Conservation (phyloP, 2,797 vertebrate species). For the Myotis vivesi region DNA sequence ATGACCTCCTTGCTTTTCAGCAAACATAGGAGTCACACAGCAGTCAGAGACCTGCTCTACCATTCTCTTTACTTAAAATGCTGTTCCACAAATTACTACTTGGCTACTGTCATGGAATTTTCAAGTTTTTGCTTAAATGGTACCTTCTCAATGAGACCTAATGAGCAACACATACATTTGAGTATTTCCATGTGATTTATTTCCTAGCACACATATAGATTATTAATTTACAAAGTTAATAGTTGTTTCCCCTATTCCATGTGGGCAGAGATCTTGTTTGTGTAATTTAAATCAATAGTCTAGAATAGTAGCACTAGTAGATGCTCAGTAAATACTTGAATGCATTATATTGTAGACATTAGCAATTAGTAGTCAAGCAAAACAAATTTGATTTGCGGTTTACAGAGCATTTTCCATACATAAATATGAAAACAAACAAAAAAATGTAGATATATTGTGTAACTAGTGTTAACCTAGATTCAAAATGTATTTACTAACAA, state of each 20-base stretch:
- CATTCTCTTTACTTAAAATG: neutral
- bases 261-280: neutral
- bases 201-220: neutral
- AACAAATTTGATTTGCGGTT: neutral
- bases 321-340: neutral
- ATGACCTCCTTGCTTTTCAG: neutral
- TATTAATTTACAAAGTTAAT: neutral
- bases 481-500: constrained; percentile 15
- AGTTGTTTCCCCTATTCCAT: neutral
- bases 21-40: neutral
- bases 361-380: neutral
- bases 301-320: neutral
- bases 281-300: neutral
- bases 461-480: neutral
- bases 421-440: neutral
- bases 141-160: neutral
- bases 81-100: neutral
- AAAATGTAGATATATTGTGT: neutral
- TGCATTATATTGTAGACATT: neutral
- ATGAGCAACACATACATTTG: neutral
- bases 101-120: neutral
- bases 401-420: neutral
- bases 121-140: neutral
- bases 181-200: neutral
- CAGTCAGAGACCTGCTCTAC: neutral